These are phyloP conservation scores for Mystacornis crossleyi DNA, from an alignment of 2,113 vertebrate genomes.

Conservation along the genomic window DNA sequence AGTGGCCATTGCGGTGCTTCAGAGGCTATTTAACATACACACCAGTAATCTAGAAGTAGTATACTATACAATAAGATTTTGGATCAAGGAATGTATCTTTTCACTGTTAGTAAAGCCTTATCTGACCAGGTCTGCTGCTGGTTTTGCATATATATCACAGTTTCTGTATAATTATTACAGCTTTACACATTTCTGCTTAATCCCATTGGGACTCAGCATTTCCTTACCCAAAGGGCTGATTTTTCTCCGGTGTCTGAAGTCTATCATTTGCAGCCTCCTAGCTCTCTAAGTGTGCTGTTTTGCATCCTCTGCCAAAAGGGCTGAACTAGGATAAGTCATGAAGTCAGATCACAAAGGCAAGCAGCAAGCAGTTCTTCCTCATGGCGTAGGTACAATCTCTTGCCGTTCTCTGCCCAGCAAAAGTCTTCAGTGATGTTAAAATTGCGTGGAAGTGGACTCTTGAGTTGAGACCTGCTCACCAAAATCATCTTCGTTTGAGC, in stretches of 20 bases:
- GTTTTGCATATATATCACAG: background rate
- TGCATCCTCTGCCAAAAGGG: background rate
- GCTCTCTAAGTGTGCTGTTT: background rate
- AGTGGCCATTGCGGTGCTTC: background rate
- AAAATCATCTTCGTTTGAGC: background rate
- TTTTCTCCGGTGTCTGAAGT: background rate
- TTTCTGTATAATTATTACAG: background rate
- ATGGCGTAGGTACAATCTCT: background rate
- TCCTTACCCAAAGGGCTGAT: background rate
- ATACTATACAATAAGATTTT: background rate
- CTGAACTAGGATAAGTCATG: background rate
- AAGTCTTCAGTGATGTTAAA: background rate
- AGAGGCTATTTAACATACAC: background rate
- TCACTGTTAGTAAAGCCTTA: background rate
- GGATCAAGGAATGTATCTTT: background rate
- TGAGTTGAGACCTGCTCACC: background rate
- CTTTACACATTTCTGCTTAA: background rate
- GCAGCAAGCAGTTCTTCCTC: background rate
- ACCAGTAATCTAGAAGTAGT: background rate
- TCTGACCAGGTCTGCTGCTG: background rate
- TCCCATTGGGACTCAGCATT: background rate
- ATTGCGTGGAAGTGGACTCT: rapidly evolving
- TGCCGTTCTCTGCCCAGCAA: background rate
- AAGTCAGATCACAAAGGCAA: background rate
- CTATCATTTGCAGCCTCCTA: background rate